These are phyloP conservation scores for Podarcis muralis DNA, from an alignment of 2,113 vertebrate genomes.

Conservation along the genomic window DNA sequence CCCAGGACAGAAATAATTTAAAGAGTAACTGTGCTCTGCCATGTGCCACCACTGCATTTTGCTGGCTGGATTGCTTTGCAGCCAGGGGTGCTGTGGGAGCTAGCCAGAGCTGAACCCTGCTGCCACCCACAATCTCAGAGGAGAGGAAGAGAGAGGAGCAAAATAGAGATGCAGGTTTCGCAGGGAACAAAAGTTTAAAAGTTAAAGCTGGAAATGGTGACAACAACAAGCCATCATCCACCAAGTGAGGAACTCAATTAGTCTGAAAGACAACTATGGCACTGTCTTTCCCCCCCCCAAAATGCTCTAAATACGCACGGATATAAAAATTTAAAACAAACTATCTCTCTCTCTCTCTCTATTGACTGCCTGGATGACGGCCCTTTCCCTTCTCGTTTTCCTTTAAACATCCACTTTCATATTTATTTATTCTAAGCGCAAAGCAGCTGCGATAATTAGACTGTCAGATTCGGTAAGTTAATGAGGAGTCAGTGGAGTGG, in stretches of 20 bases:
- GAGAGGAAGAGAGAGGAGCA: slow-evolving; percentile 20
- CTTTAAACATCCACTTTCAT: slow-evolving; percentile 81
- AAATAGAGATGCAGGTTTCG: slow-evolving; percentile 71
- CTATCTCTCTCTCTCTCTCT: slow-evolving; percentile 68
- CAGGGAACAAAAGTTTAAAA: slow-evolving; percentile 74
- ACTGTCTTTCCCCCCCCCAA: slow-evolving; percentile 70
- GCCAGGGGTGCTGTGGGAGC: slow-evolving; percentile 55
- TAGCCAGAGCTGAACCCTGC: slow-evolving; percentile 61
- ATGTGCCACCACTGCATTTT: too few species aligned
- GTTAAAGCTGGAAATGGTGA: slow-evolving; percentile 73
- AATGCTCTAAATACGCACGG: slow-evolving; percentile 77
- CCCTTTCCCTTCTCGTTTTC: slow-evolving; percentile 73
- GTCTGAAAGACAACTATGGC: slow-evolving; percentile 78
- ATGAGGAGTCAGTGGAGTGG: slow-evolving; percentile 80
- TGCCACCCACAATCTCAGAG: slow-evolving; percentile 58
- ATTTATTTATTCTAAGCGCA: slow-evolving; percentile 84
- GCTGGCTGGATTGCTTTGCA: slow-evolving; percentile 67
- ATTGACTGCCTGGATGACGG: slow-evolving; percentile 78
- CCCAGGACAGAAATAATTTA: background rate
- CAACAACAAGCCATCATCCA: slow-evolving; percentile 62
- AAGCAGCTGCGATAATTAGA: slow-evolving; percentile 82
- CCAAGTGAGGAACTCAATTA: slow-evolving; percentile 77
- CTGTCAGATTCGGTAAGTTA: slow-evolving; percentile 83
- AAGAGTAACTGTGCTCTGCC: background rate
- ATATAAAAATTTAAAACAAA: slow-evolving; percentile 83